Conservation (phyloP, 2,113 vertebrate species). For the Eptatretus burgeri region DNA sequence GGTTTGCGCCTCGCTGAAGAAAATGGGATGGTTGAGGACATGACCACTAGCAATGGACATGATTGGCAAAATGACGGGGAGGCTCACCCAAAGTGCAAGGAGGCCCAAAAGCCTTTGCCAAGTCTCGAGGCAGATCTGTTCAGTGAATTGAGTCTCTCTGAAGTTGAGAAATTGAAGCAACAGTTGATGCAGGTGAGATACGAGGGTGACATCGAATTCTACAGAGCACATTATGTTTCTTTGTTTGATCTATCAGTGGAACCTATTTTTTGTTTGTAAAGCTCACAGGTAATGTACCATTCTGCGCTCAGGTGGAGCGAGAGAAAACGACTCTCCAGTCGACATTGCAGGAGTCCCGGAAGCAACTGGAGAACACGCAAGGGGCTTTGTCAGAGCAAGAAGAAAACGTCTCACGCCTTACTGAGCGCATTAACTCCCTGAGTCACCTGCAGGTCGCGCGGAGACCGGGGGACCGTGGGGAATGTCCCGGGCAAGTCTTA, state of each 20-base stretch:
- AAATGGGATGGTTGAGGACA: too few species aligned
- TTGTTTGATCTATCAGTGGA: too few species aligned
- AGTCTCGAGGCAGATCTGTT: slow-evolving; percentile 66
- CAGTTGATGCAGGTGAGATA: slow-evolving; percentile 29
- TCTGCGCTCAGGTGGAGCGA: slow-evolving; percentile 43
- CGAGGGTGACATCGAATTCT: too few species aligned
- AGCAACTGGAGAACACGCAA: slow-evolving; percentile 72
- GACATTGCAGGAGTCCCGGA: slow-evolving; percentile 71
- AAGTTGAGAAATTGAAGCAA: slow-evolving; percentile 92
- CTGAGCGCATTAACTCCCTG: slow-evolving; percentile 39
- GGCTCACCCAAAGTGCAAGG: too few species aligned
- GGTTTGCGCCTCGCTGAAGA: too few species aligned
- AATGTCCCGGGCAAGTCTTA: slow-evolving; percentile 10
- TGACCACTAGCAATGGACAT: too few species aligned
- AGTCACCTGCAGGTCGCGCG: slow-evolving; percentile 37
- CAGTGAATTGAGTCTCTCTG: slow-evolving; percentile 88
- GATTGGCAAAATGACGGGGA: too few species aligned
- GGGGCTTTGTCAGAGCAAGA: slow-evolving; percentile 68
- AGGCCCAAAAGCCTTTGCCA: slow-evolving; percentile 14
- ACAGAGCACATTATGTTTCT: too few species aligned
- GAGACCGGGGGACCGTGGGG: slow-evolving; percentile 24
- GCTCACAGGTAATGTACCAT: not conserved
- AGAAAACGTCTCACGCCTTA: slow-evolving; percentile 44
- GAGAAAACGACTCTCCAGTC: slow-evolving; percentile 59
- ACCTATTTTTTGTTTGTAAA: too few species aligned